phyloP scores from a whole-genome alignment of 2,113 vertebrate species.

The Gobiocypris rarus region DNA sequence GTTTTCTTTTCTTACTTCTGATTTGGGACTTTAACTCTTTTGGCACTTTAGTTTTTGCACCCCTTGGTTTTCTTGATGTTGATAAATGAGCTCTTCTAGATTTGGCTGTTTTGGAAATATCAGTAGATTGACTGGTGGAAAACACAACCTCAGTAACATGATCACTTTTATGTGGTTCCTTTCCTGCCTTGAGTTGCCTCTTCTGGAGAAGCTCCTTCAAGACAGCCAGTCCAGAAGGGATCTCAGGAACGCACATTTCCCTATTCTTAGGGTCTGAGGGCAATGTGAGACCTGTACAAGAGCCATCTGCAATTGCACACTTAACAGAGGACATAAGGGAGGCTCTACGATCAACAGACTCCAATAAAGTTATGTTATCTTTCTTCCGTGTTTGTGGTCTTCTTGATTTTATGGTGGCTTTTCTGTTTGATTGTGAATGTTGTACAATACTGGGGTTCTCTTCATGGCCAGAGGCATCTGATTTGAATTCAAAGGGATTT shows the following conservation, averaged over 20 bases:
- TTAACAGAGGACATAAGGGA: constrained; percentile 60
- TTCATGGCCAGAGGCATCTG: constrained; percentile 54
- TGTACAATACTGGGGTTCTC: constrained; percentile 31
- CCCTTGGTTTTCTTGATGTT: constrained; percentile 80
- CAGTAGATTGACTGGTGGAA: constrained; percentile 68
- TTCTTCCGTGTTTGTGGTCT: constrained; percentile 81
- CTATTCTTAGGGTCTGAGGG: constrained; percentile 70
- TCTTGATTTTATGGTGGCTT: constrained; percentile 63
- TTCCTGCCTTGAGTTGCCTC: constrained; percentile 80
- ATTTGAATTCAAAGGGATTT: constrained; percentile 64
- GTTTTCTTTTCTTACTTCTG: constrained; percentile 72
- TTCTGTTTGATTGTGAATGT: constrained; percentile 43
- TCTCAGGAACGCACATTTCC: constrained; percentile 75
- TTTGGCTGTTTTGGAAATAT: constrained; percentile 71
- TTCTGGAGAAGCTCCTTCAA: constrained; percentile 93
- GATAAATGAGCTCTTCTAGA: constrained; percentile 75
- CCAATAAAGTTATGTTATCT: constrained; percentile 71
- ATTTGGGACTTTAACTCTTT: constrained; percentile 81
- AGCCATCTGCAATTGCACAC: constrained; percentile 15
- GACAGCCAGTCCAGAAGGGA: constrained; percentile 88
- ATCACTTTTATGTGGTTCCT: constrained; percentile 68
- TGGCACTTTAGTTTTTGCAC: constrained; percentile 75
- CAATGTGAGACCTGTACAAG: constrained; percentile 25
- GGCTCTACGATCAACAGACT: constrained; percentile 68
- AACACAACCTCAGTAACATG: constrained; percentile 64